Evolutionary conservation across 2,888 invertebrate genomes (phyloP).

Genomic region (Tenthredo livida): DNA sequence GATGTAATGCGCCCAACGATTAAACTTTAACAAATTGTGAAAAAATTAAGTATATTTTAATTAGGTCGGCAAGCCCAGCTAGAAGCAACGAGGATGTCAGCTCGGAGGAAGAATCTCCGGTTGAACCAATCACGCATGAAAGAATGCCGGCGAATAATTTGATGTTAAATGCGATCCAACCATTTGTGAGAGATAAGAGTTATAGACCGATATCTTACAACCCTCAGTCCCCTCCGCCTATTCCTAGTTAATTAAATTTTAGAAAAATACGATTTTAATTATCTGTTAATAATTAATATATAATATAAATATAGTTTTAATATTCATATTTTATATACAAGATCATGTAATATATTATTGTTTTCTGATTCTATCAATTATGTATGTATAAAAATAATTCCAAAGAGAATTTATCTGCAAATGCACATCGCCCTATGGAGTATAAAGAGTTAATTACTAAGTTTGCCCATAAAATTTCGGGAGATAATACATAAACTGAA

Average conservation of each 20-base stretch:
- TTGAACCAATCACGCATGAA: constrained; percentile 66
- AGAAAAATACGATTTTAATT: constrained; percentile 24
- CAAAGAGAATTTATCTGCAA: constrained; percentile 50
- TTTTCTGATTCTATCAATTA: constrained; percentile 49
- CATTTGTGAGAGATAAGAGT: constrained; percentile 75
- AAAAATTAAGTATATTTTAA: constrained; percentile 65
- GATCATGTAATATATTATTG: constrained; percentile 47
- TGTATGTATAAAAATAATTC: constrained; percentile 50
- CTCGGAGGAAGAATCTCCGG: constrained; percentile 67
- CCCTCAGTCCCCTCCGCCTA: constrained; percentile 69
- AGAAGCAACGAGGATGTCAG: constrained; percentile 68
- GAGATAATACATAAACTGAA: constrained; percentile 2
- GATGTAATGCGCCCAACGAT: not conserved
- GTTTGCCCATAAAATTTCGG: constrained; percentile 27
- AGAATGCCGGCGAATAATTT: constrained; percentile 66
- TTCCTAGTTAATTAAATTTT: constrained; percentile 54
- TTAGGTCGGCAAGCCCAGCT: constrained; percentile 70
- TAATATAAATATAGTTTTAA: not conserved
- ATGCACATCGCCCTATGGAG: constrained; percentile 34
- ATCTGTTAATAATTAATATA: constrained; percentile 41
- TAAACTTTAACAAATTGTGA: constrained; percentile 10
- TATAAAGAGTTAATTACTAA: constrained; percentile 1
- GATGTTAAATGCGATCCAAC: constrained; percentile 72
- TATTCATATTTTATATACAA: constrained; percentile 50
- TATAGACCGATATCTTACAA: constrained; percentile 78